Percentiles rank a stretch among this genome's conserved stretches.
phyloP scores from a whole-genome alignment of 2,113 vertebrate genomes.

The Tapirus terrestris region DNA sequence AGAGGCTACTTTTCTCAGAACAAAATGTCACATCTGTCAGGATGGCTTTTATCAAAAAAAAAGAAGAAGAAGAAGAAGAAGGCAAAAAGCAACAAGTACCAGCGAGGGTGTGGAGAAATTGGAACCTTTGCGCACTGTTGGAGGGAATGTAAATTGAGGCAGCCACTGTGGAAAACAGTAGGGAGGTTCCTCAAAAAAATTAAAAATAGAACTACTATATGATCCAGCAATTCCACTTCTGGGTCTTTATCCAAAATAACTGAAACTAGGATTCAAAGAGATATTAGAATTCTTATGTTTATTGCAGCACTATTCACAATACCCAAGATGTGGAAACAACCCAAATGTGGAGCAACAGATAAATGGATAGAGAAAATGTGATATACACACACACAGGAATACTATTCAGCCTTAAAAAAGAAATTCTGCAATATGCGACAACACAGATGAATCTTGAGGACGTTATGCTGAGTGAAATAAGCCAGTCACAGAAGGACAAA shows the following conservation, averaged over 20 bases:
- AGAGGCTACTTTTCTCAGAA: background rate
- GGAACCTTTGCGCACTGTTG: background rate
- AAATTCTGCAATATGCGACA: background rate
- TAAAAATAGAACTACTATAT: background rate
- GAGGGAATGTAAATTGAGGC: background rate
- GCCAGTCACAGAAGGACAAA: background rate
- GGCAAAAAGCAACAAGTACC: background rate
- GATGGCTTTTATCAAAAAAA: background rate
- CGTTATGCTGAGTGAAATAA: background rate
- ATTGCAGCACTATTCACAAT: background rate
- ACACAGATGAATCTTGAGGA: background rate
- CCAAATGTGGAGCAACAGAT: background rate
- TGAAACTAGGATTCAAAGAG: background rate
- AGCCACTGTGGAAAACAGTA: background rate
- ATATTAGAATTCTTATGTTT: background rate
- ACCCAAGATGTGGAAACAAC: background rate
- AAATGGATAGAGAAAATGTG: background rate
- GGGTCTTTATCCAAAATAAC: background rate
- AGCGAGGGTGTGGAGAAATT: background rate
- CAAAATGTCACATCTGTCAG: background rate
- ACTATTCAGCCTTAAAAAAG: background rate
- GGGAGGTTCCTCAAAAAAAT: background rate
- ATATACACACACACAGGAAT: background rate
- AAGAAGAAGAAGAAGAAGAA: too few species aligned
- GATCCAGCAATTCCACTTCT: background rate